These are phyloP conservation scores for Scaptodrosophila lebanonensis DNA, from an alignment of 1,140 invertebrate genomes.

Conservation along the genomic window DNA sequence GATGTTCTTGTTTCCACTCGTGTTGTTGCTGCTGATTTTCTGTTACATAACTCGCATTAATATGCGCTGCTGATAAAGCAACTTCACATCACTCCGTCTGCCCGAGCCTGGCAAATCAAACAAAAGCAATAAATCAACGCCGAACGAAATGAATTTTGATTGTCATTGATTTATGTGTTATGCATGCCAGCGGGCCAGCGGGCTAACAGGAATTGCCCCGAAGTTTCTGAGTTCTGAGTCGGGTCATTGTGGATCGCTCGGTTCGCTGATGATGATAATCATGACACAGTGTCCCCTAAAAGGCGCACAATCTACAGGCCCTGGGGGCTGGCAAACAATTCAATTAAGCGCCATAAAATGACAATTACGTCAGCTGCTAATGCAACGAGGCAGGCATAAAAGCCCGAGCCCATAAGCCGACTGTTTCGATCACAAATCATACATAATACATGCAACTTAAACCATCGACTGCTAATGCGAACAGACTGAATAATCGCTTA, in stretches of 20 bases:
- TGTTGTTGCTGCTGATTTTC: constrained; percentile 6
- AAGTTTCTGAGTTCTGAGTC: too few species aligned
- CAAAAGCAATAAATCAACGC: constrained; percentile 70
- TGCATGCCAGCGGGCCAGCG: constrained; percentile 33
- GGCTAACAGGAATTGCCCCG: too few species aligned
- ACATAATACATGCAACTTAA: too few species aligned
- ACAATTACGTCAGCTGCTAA: constrained; percentile 40
- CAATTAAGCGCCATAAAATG: constrained; percentile 45
- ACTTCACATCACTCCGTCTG: constrained; percentile 1
- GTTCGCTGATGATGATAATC: constrained; percentile 56
- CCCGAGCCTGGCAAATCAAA: constrained; percentile 51
- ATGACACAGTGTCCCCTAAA: constrained; percentile 28
- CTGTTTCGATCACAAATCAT: too few species aligned
- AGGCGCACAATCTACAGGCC: too few species aligned
- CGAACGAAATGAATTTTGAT: constrained; percentile 71
- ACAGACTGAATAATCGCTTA: too few species aligned
- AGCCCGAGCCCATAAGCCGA: too few species aligned
- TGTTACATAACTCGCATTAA: constrained; percentile 53
- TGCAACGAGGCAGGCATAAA: too few species aligned
- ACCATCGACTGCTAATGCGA: too few species aligned
- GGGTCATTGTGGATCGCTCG: constrained; percentile 13
- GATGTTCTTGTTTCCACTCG: constrained; percentile 25
- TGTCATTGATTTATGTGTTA: constrained; percentile 69
- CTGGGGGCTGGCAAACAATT: constrained; percentile 15
- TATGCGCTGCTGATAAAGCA: constrained; percentile 64